phyloP scores from a whole-genome alignment of 2,888 invertebrate species.

The Mellilla xanthometata region DNA sequence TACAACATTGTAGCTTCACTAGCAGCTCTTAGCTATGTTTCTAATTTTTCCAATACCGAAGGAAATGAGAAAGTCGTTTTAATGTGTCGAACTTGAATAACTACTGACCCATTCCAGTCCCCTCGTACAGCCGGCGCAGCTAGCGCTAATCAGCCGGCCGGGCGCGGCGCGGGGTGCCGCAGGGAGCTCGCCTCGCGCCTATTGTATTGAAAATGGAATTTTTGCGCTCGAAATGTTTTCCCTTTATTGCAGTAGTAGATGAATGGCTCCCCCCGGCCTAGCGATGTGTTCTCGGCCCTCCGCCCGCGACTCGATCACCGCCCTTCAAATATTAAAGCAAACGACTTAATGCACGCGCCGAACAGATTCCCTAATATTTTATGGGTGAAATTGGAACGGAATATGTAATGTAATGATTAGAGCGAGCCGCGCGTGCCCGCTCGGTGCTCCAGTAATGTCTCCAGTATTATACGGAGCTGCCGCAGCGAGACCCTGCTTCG shows the following conservation, averaged over 20 bases:
- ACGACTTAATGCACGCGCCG: constrained; percentile 25
- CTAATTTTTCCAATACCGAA: too few species aligned
- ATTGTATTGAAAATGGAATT: constrained; percentile 17
- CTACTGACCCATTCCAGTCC: too few species aligned
- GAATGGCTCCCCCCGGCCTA: constrained; percentile 13
- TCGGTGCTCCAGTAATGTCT: too few species aligned
- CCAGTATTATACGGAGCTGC: background rate
- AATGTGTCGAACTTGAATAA: too few species aligned
- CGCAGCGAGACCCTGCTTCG: too few species aligned
- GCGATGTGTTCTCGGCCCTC: constrained; percentile 14
- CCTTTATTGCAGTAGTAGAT: constrained; percentile 13
- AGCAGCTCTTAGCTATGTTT: too few species aligned
- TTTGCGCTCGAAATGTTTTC: constrained; percentile 16
- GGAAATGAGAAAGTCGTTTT: too few species aligned
- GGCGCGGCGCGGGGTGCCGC: background rate
- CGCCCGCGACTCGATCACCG: constrained; percentile 23
- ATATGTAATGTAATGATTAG: constrained; percentile 23
- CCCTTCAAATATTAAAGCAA: constrained; percentile 30
- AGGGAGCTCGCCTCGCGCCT: background rate
- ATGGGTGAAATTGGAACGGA: constrained; percentile 21
- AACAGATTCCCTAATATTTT: constrained; percentile 24
- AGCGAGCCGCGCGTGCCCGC: background rate
- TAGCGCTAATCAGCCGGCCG: too few species aligned
- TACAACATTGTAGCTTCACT: too few species aligned
- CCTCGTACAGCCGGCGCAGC: too few species aligned